These are phyloP conservation scores for Leptonema lineaticorne DNA, from an alignment of 1,140 invertebrate species.

Conservation along the genomic window DNA sequence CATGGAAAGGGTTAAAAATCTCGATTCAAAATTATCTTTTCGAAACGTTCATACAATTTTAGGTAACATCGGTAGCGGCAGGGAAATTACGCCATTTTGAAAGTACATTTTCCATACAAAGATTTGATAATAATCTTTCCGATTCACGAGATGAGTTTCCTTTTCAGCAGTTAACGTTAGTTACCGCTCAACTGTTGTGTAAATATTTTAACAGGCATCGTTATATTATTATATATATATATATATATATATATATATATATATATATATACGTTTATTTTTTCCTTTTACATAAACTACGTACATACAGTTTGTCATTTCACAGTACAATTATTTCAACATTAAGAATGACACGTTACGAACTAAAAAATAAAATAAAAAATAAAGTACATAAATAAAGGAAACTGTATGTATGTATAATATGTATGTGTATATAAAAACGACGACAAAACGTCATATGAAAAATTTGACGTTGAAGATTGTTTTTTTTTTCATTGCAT, in stretches of 20 bases:
- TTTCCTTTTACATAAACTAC: conserved; percentile 7
- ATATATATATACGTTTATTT: too few relatives aligned
- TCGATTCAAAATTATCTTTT: too few relatives aligned
- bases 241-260: too few relatives aligned
- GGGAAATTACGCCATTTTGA: conserved; percentile 5
- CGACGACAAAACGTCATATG: too few relatives aligned
- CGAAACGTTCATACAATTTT: not conserved
- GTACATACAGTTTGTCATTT: not conserved
- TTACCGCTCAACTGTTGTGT: conserved; percentile 5
- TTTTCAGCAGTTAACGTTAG: not conserved
- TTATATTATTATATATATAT: not conserved
- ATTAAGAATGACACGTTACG: too few relatives aligned
- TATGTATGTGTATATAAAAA: too few relatives aligned
- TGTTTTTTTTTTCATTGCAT: too few relatives aligned
- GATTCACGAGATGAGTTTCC: conserved; percentile 7
- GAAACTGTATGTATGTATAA: too few relatives aligned
- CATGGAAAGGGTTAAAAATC: too few relatives aligned
- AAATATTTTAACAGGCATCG: conserved; percentile 13
- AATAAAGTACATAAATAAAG: too few relatives aligned
- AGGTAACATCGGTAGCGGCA: not conserved
- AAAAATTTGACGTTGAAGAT: too few relatives aligned
- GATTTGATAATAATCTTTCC: conserved; percentile 20
- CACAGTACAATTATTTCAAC: conserved; percentile 19
- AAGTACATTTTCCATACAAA: not conserved
- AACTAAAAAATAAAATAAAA: too few relatives aligned